Conservation (phyloP, 2,113 vertebrate genomes). For the Amazona guildingii region DNA sequence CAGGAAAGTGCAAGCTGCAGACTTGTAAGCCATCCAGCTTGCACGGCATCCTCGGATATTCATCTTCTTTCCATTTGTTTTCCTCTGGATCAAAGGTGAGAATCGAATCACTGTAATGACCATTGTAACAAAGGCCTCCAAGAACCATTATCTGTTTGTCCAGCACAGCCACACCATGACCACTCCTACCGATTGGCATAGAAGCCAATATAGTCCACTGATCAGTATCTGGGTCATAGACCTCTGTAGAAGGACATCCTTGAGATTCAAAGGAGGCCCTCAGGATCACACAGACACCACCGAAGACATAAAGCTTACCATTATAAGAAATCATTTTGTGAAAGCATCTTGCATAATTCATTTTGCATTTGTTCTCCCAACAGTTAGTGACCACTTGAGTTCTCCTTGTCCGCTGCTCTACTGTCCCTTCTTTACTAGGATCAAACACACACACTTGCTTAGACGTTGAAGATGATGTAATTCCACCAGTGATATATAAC, state of each 20-base stretch:
- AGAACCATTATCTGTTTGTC: conserved; percentile 99
- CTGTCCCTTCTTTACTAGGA: conserved; percentile 89
- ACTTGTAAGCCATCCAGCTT: conserved; percentile 98
- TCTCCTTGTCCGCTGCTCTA: conserved; percentile 87
- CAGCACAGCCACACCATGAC: conserved; percentile 95
- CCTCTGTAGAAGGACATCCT: conserved; percentile 97
- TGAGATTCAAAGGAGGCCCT: conserved; percentile 98
- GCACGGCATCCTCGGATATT: conserved; percentile 98
- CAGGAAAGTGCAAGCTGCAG: conserved; percentile 97
- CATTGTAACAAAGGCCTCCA: conserved; percentile 97
- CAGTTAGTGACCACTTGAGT: conserved; percentile 90
- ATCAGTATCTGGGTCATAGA: conserved; percentile 93
- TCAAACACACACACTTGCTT: conserved; percentile 99
- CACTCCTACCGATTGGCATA: conserved; percentile 98
- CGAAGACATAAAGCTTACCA: conserved; percentile 98
- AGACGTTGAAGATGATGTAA: conserved; percentile 98
- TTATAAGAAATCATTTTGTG: conserved; percentile 99
- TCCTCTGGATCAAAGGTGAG: conserved; percentile 98
- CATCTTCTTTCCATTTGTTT: conserved; percentile 99
- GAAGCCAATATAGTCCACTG: conserved; percentile 98
- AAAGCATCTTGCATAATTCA: conserved; percentile 99
- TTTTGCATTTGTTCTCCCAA: conserved; percentile 99
- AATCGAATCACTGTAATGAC: conserved; percentile 99
- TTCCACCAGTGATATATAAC: conserved; percentile 96
- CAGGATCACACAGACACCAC: conserved; percentile 96